phyloP scores from a whole-genome alignment of 2,113 vertebrate genomes.

The Pipra filicauda region DNA sequence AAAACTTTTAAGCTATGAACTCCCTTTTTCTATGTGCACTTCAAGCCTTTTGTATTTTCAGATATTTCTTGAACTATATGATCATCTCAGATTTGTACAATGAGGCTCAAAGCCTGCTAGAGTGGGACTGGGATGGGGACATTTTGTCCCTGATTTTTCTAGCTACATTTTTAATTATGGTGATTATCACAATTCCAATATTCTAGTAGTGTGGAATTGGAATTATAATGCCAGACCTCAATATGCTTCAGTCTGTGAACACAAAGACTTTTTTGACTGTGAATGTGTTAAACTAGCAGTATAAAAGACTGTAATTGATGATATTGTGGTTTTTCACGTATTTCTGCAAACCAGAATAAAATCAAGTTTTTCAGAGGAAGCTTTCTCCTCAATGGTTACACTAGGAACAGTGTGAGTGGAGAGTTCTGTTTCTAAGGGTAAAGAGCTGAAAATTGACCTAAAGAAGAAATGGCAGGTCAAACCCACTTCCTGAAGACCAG shows the following conservation, averaged over 20 bases:
- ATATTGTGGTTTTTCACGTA: background rate
- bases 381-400: background rate
- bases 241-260: background rate
- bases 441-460: background rate
- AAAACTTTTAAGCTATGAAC: background rate
- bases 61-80: background rate
- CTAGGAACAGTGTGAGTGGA: background rate
- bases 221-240: background rate
- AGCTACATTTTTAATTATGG: background rate
- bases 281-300: background rate
- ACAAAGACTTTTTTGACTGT: background rate
- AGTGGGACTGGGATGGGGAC: background rate
- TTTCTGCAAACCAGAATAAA: background rate
- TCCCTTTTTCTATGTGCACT: background rate
- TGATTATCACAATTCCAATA: background rate
- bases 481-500: background rate
- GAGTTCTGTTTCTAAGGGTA: background rate
- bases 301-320: background rate
- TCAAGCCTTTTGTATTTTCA: background rate
- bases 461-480: background rate
- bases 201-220: fast-evolving
- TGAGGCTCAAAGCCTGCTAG: background rate
- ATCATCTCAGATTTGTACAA: background rate
- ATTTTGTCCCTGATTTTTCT: background rate
- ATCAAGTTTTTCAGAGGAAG: background rate